Conservation (phyloP, 2,888 invertebrate species). For the Seira musarum region DNA sequence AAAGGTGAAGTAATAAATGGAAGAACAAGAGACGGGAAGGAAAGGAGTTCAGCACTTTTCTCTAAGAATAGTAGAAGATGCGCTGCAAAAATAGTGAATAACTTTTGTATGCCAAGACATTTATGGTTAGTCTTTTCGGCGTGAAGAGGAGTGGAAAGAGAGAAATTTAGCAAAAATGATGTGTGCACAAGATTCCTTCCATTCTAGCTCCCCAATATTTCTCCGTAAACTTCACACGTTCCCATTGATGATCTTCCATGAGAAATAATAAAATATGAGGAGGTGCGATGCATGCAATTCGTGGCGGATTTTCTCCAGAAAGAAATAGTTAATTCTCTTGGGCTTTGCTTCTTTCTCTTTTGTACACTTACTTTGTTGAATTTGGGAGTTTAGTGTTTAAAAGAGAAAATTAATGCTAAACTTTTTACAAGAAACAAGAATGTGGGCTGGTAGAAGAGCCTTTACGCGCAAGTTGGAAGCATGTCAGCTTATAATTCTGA, state of each 20-base stretch:
- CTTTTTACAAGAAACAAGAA: not conserved
- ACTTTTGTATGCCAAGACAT: not conserved
- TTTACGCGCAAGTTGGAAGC: not conserved
- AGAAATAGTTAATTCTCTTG: not conserved
- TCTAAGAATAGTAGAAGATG: not conserved
- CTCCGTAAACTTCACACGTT: not conserved
- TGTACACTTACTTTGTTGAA: not conserved
- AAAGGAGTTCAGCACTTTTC: not conserved
- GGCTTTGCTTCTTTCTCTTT: not conserved
- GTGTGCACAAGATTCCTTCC: too few species aligned
- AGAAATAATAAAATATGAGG: not conserved
- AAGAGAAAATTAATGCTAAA: slow-evolving; percentile 3
- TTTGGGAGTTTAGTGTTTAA: not conserved
- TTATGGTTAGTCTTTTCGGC: not conserved
- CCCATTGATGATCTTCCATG: not conserved
- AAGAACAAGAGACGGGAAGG: not conserved
- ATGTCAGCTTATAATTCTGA: not conserved
- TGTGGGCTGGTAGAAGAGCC: not conserved
- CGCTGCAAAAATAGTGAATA: not conserved
- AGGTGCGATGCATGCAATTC: not conserved
- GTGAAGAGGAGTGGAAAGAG: too few species aligned
- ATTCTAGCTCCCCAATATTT: too few species aligned
- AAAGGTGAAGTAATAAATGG: not conserved
- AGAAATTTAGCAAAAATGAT: too few species aligned
- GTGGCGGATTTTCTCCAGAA: not conserved